phyloP scores from a whole-genome alignment of 2,113 vertebrate species.

The Sinosuthora webbiana region DNA sequence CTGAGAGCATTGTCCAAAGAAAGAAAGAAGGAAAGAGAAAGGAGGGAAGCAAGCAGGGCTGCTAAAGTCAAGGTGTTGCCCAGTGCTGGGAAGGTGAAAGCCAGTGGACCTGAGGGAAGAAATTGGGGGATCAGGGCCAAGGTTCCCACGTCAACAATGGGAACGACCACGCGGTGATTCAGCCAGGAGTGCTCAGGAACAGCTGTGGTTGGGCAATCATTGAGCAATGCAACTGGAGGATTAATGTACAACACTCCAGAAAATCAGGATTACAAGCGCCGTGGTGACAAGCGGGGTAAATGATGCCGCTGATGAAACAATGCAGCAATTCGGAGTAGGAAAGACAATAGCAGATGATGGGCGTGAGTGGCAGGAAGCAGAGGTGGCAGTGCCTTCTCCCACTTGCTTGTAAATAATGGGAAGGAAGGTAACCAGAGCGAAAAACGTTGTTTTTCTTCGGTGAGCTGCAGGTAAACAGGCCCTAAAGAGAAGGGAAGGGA shows the following conservation, averaged over 20 bases:
- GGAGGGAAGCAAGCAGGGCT: neutral
- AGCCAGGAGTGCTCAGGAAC: neutral
- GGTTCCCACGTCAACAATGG: neutral
- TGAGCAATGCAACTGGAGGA: neutral
- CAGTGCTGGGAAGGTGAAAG: neutral
- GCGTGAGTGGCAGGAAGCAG: neutral
- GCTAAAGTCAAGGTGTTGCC: neutral
- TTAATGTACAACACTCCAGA: neutral
- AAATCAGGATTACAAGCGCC: neutral
- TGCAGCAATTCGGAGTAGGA: neutral
- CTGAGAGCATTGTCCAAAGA: neutral
- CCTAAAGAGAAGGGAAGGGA: neutral
- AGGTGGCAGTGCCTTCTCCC: neutral
- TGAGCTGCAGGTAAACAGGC: neutral
- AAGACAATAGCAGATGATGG: neutral
- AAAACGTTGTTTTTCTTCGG: rapidly evolving
- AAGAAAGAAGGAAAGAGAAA: too few relatives aligned
- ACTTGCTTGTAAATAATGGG: neutral
- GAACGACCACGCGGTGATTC: neutral
- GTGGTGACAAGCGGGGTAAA: neutral
- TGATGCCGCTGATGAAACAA: neutral
- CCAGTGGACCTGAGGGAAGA: neutral
- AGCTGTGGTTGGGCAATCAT: neutral
- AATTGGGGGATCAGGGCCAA: neutral
- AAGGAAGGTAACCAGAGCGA: neutral